A percentile compares a stretch with the other conserved stretches of the same genome.
Evolutionary conservation across 2,888 invertebrate genomes (phyloP).

Genomic region (Drosophila melanocephala): DNA sequence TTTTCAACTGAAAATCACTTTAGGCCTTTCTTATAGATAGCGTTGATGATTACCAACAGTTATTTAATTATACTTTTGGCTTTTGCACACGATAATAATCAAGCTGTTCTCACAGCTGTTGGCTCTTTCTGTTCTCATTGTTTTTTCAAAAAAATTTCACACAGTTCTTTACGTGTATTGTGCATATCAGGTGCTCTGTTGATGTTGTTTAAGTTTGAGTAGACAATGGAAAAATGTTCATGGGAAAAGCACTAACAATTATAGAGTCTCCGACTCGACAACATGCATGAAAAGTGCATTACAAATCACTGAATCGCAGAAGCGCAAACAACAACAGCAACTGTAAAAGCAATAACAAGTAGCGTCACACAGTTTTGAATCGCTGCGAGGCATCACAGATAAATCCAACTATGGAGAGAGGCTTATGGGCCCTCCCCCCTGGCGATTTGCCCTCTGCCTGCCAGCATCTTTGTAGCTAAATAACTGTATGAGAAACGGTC

Average conservation of each 20-base stretch:
- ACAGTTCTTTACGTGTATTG: conserved; percentile 56
- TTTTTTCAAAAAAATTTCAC: conserved; percentile 43
- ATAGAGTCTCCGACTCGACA: conserved; percentile 17
- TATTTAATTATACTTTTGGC: conserved; percentile 35
- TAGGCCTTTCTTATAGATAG: not conserved
- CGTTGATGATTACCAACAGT: not conserved
- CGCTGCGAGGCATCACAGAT: conserved; percentile 40
- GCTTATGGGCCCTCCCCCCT: not conserved
- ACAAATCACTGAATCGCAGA: conserved; percentile 50
- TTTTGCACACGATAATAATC: conserved; percentile 30
- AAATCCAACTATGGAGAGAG: conserved; percentile 10
- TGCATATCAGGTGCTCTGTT: conserved; percentile 51
- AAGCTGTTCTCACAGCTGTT: conserved; percentile 38
- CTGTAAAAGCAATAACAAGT: conserved; percentile 11
- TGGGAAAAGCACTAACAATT: conserved; percentile 62
- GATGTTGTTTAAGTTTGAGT: conserved; percentile 27
- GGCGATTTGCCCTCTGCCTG: not conserved
- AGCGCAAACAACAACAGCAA: conserved; percentile 21
- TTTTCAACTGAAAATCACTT: conserved; percentile 12
- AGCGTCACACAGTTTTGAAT: conserved; percentile 31
- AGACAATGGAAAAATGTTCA: conserved; percentile 62
- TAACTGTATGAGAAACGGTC: conserved; percentile 41
- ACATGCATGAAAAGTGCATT: conserved; percentile 57
- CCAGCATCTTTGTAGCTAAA: conserved; percentile 13
- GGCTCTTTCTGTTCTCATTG: conserved; percentile 26